Evolutionary conservation across 2,888 invertebrate genomes (phyloP).

Genomic region (Drosophila austrosaltans): DNA sequence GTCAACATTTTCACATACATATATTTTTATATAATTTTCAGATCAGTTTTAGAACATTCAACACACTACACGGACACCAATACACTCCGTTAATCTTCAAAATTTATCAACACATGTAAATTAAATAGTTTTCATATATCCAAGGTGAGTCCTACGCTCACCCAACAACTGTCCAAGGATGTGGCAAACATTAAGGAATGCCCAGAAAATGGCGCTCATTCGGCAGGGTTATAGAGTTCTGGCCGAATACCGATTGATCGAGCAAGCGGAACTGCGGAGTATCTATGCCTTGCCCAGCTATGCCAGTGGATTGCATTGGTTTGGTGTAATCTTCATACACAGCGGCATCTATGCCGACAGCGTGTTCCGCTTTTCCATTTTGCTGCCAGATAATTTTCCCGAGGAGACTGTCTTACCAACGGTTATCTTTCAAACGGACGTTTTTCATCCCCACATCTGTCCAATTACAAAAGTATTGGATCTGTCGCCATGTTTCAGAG

Average conservation of each 20-base stretch:
- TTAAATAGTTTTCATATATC: neutral
- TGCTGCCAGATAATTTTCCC: slow-evolving; percentile 94
- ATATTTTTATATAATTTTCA: neutral
- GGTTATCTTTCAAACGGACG: slow-evolving; percentile 91
- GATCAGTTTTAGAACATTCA: neutral
- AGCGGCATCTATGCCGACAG: slow-evolving; percentile 95
- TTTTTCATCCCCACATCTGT: slow-evolving; percentile 95
- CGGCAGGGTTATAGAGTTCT: slow-evolving; percentile 62
- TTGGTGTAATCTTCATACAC: slow-evolving; percentile 88
- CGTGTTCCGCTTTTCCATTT: slow-evolving; percentile 94
- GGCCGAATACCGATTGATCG: slow-evolving; percentile 61
- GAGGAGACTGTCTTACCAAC: slow-evolving; percentile 81
- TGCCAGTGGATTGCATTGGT: slow-evolving; percentile 73
- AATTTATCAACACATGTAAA: neutral
- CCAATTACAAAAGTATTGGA: slow-evolving; percentile 90
- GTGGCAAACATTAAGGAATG: slow-evolving; percentile 40
- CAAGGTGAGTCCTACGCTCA: too few species aligned
- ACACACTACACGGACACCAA: neutral
- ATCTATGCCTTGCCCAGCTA: slow-evolving; percentile 70
- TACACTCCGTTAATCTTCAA: neutral
- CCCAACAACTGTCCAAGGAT: slow-evolving; percentile 12
- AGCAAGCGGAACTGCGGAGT: slow-evolving; percentile 50
- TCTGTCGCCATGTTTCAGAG: slow-evolving; percentile 88
- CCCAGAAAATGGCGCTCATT: slow-evolving; percentile 50
- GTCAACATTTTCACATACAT: neutral